Percentiles rank a stretch among this genome's conserved stretches.
phyloP scores from a whole-genome alignment of 2,113 vertebrate species.

The Alosa alosa region DNA sequence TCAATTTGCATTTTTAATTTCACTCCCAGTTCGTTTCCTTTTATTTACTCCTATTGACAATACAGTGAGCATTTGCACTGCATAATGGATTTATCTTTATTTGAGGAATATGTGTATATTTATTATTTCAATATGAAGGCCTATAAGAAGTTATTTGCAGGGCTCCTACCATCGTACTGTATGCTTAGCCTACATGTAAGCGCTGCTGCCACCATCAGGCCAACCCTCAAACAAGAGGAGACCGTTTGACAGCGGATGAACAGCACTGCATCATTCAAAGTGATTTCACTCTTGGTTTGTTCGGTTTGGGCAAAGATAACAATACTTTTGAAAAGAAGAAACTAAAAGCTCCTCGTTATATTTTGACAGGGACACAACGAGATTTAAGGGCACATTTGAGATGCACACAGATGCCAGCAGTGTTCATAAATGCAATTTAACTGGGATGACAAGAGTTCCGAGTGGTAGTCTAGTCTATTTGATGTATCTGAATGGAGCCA shows the following conservation, averaged over 20 bases:
- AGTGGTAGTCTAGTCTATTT: not conserved
- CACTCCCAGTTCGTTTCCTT: not conserved
- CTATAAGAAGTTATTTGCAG: not conserved
- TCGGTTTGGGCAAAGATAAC: not conserved
- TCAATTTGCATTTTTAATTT: conserved; percentile 34
- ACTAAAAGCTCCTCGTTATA: not conserved
- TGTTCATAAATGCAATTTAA: not conserved
- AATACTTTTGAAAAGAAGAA: not conserved
- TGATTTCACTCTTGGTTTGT: conserved; percentile 8
- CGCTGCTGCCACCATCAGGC: conserved; percentile 56
- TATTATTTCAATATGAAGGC: not conserved
- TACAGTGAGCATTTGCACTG: conserved; percentile 11
- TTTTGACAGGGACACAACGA: not conserved
- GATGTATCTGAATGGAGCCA: not conserved
- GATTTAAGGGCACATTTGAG: not conserved
- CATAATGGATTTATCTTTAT: conserved; percentile 10
- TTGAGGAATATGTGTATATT: not conserved
- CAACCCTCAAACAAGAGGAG: not conserved
- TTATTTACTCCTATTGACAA: conserved; percentile 18
- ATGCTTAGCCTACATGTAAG: conserved; percentile 25
- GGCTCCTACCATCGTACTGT: not conserved
- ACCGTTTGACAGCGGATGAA: conserved; percentile 2
- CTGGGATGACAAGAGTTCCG: not conserved
- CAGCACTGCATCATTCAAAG: conserved; percentile 12
- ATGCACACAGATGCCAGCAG: not conserved